Evolutionary conservation across 92 coral and sea anemone species (phyloP).

Genomic region (Bergia sp.): DNA sequence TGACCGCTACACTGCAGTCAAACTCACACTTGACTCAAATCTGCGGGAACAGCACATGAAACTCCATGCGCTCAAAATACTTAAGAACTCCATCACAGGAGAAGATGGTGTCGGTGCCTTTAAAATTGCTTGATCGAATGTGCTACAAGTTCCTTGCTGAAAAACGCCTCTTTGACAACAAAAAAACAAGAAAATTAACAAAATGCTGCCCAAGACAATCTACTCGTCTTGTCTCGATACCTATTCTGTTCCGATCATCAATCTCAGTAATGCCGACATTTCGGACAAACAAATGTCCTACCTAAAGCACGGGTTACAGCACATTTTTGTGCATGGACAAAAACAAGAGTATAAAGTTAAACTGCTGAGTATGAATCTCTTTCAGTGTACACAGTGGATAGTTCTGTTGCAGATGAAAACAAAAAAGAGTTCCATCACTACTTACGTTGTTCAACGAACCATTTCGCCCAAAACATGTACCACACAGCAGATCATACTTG

Average conservation of each 20-base stretch:
- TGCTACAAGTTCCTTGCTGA: neutral
- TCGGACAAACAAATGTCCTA: neutral
- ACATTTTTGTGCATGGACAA: neutral
- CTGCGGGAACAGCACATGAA: neutral
- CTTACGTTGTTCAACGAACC: no score
- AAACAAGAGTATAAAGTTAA: no score
- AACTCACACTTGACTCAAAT: neutral
- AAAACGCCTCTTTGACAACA: neutral
- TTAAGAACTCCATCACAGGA: neutral
- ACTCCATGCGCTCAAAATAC: neutral
- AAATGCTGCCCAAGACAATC: neutral
- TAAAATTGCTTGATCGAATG: neutral
- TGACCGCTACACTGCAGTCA: neutral
- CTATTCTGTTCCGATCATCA: no score
- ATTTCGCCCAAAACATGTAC: no score
- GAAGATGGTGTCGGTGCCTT: neutral
- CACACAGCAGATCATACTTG: no score
- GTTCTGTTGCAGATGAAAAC: no score
- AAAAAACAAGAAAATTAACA: neutral
- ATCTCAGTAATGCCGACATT: neutral
- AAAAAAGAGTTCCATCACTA: no score
- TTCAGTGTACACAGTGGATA: no score
- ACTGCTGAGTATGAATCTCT: neutral
- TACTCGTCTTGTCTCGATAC: no score
- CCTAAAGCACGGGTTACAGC: neutral